These are phyloP conservation scores for Habrosyne pyritoides DNA, from an alignment of 2,888 invertebrate genomes.

Conservation along the genomic window DNA sequence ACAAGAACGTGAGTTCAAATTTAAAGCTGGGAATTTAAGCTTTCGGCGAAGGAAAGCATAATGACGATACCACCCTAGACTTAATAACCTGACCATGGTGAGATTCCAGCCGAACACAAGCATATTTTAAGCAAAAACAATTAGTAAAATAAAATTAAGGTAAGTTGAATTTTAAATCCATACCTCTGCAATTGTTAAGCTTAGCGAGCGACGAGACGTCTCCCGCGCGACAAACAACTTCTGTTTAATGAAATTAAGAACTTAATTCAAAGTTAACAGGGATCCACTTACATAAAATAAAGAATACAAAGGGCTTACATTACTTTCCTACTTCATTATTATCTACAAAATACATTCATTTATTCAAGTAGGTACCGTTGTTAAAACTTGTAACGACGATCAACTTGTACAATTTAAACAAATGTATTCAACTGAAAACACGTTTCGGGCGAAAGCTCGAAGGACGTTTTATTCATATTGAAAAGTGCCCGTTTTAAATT, in stretches of 20 bases:
- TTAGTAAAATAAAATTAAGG: background rate
- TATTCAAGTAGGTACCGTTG: conserved; percentile 38
- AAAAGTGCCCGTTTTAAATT: conserved; percentile 56
- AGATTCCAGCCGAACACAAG: too few species aligned
- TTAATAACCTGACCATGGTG: too few species aligned
- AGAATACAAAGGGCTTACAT: conserved; percentile 15
- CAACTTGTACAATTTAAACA: conserved; percentile 43
- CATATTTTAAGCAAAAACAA: too few species aligned
- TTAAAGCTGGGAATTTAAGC: too few species aligned
- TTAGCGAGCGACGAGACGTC: background rate
- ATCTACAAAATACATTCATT: conserved; percentile 46
- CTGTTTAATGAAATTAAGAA: background rate
- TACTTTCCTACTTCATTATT: conserved; percentile 33
- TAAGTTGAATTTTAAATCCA: background rate
- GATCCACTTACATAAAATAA: conserved; percentile 6
- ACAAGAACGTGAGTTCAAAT: too few species aligned
- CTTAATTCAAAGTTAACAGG: conserved; percentile 3
- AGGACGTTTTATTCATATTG: conserved; percentile 53
- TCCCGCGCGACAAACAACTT: background rate
- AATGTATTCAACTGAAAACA: conserved; percentile 38
- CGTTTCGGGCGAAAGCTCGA: conserved; percentile 30
- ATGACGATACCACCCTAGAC: too few species aligned
- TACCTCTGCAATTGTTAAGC: background rate
- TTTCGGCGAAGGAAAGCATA: too few species aligned
- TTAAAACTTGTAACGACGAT: conserved; percentile 36